Evolutionary conservation across 1,140 invertebrate genomes (phyloP).

Genomic region (Brachionus sp.): DNA sequence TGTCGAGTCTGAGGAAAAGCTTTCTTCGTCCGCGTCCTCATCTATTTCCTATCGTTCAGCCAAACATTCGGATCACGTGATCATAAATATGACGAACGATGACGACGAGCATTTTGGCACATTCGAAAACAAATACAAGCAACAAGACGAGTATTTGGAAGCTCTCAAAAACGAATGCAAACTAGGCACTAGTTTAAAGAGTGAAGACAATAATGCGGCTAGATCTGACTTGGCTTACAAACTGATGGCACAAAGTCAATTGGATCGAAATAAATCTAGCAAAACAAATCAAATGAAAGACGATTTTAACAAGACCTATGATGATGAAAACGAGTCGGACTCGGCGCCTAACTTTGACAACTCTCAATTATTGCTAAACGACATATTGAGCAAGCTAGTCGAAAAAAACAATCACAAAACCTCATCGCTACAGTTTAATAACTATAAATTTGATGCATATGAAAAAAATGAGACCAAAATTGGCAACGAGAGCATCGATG

Average conservation of each 20-base stretch:
- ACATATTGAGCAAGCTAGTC: not conserved
- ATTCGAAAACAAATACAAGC: slow-evolving; percentile 19
- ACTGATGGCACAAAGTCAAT: not conserved
- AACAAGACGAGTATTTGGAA: slow-evolving; percentile 1
- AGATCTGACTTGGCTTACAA: not conserved
- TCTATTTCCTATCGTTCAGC: not conserved
- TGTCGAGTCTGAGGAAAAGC: not conserved
- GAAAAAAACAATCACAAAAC: not conserved
- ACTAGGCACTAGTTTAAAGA: not conserved
- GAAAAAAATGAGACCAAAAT: not conserved
- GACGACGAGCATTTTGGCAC: not conserved
- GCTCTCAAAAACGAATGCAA: slow-evolving; percentile 17
- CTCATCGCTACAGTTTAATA: slow-evolving; percentile 17
- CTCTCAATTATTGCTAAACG: not conserved
- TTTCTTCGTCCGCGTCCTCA: slow-evolving; percentile 5
- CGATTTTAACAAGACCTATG: not conserved
- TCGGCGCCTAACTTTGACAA: not conserved
- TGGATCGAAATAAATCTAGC: not conserved
- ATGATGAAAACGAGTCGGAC: not conserved
- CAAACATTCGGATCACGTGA: slow-evolving; percentile 8
- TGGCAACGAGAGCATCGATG: not conserved
- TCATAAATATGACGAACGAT: slow-evolving; percentile 15
- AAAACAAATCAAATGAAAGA: not conserved
- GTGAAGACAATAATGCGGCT: not conserved
- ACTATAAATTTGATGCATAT: not conserved